phyloP scores from a whole-genome alignment of 2,888 invertebrate species.

The Eilema caniola region DNA sequence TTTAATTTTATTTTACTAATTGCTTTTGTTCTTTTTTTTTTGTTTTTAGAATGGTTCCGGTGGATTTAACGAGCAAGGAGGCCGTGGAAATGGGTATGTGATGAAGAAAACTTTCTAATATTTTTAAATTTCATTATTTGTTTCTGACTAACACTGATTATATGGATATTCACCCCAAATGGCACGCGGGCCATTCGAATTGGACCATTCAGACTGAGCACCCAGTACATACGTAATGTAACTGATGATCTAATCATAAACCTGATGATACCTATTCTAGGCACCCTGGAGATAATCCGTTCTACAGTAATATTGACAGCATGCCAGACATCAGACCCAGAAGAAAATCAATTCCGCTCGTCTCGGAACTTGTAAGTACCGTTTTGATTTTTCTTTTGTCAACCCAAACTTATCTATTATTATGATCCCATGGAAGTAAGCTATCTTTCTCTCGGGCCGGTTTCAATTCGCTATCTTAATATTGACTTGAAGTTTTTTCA shows the following conservation, averaged over 20 bases:
- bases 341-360: conserved; percentile 98
- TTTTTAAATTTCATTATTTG: no score
- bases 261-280: conserved; percentile 76
- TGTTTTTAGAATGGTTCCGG: conserved; percentile 95
- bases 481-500: conserved; percentile 42
- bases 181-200: no score
- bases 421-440: conserved; percentile 72
- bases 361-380: conserved; percentile 98
- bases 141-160: no score
- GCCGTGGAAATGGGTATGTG: conserved; percentile 94
- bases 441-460: conserved; percentile 71
- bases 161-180: no score
- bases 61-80: conserved; percentile 91
- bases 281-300: conserved; percentile 98
- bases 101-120: background rate
- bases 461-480: conserved; percentile 74
- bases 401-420: conserved; percentile 48
- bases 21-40: conserved; percentile 79
- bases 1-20: conserved; percentile 65
- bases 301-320: conserved; percentile 99
- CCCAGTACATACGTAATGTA: background rate
- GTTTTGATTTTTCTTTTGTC: conserved; percentile 46
- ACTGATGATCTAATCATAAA: background rate
- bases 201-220: no score
- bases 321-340: conserved; percentile 99